A percentile compares a stretch with the other conserved stretches of the same genome.
phyloP scores from a whole-genome alignment of 2,113 vertebrate species.

The Sinocyclocheilus maitianheensis region DNA sequence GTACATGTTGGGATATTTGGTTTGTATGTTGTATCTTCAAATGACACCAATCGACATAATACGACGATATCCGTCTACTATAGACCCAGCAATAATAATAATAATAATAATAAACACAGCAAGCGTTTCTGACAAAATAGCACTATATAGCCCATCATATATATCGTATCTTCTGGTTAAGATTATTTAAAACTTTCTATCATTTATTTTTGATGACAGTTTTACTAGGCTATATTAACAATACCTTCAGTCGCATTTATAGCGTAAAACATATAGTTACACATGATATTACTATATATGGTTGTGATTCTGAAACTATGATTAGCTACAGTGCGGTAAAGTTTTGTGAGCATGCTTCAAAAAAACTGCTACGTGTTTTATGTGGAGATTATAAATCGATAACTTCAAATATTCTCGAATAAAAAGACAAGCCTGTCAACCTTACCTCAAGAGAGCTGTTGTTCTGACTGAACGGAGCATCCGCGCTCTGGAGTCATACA shows the following conservation, averaged over 20 bases:
- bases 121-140: background rate
- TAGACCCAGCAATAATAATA: background rate
- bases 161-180: background rate
- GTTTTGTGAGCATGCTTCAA: background rate
- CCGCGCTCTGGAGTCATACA: no score
- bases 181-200: background rate
- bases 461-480: background rate
- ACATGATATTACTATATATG: background rate
- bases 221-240: background rate
- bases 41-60: background rate
- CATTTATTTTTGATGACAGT: background rate
- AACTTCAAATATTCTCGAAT: background rate
- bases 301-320: background rate
- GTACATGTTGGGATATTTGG: background rate
- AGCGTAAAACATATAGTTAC: background rate
- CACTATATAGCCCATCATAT: background rate
- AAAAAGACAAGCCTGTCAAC: background rate
- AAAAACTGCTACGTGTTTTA: background rate
- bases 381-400: background rate
- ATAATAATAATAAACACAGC: background rate
- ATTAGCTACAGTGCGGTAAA: background rate
- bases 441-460: conserved; percentile 2
- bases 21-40: background rate
- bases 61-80: background rate
- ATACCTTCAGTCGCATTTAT: background rate